These are phyloP conservation scores for Tanaodytes sp. DNA, from an alignment of 2,888 invertebrate genomes.

Conservation along the genomic window DNA sequence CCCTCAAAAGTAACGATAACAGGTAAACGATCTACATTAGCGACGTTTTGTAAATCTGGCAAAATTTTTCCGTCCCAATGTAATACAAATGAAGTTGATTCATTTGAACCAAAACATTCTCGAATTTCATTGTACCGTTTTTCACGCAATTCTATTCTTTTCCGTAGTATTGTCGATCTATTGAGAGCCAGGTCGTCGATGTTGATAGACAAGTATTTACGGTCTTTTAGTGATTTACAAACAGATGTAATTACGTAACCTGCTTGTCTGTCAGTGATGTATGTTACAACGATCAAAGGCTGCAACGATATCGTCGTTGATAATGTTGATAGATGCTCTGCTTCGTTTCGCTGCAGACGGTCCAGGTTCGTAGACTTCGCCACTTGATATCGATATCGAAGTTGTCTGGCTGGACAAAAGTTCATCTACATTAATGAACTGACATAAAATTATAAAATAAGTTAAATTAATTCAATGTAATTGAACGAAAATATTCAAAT, in stretches of 20 bases:
- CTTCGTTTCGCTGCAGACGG: conserved; percentile 5
- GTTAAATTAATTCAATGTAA: neutral
- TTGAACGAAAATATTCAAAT: conserved; percentile 1
- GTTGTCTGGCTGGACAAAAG: conserved; percentile 7
- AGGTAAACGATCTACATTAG: conserved; percentile 14
- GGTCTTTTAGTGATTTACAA: conserved; percentile 10
- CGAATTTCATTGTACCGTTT: no score
- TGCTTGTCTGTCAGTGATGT: conserved; percentile 30
- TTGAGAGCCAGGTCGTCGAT: conserved; percentile 5
- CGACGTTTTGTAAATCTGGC: conserved; percentile 5
- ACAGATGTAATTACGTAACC: conserved; percentile 21
- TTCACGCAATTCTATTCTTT: no score
- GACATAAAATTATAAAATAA: conserved; percentile 4
- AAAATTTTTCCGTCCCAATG: conserved; percentile 20
- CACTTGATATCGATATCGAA: conserved; percentile 7
- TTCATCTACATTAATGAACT: conserved; percentile 8
- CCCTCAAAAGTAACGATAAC: conserved; percentile 9
- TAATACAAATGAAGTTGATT: no score
- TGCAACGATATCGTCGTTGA: conserved; percentile 26
- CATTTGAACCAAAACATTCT: no score
- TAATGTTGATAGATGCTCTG: conserved; percentile 9
- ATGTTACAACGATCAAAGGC: conserved; percentile 19
- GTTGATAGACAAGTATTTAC: neutral
- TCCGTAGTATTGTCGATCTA: conserved; percentile 10
- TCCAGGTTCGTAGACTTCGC: conserved; percentile 18